Conservation (phyloP, 2,888 invertebrate species). For the Himalopsyche tibetana region DNA sequence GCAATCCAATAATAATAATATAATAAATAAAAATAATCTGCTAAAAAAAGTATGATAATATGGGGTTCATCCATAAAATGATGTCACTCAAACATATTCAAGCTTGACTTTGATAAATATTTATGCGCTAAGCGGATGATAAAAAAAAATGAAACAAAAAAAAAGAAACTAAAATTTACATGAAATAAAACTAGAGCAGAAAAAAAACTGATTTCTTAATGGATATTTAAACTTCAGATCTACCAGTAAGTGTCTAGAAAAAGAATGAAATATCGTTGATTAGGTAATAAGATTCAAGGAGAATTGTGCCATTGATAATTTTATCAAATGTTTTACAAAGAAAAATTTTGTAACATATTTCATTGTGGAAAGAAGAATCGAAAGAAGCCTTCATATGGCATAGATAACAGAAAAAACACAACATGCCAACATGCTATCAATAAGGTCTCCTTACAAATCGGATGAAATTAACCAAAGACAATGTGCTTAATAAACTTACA, state of each 20-base stretch:
- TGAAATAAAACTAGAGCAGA: constrained; percentile 30
- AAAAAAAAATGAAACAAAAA: constrained; percentile 42
- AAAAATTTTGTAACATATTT: constrained; percentile 9
- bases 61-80: constrained; percentile 66
- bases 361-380: not conserved
- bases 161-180: constrained; percentile 39
- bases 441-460: constrained; percentile 8
- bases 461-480: constrained; percentile 19
- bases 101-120: constrained; percentile 53
- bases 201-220: constrained; percentile 17
- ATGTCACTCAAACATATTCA: constrained; percentile 64
- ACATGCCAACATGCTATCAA: constrained; percentile 36
- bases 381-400: constrained; percentile 34
- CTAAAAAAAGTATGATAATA: constrained; percentile 57
- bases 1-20: constrained; percentile 44
- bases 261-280: constrained; percentile 6
- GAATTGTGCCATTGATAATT: constrained; percentile 4
- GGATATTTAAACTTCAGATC: not conserved
- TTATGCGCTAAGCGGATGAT: constrained; percentile 65
- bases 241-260: not conserved
- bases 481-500: constrained; percentile 35
- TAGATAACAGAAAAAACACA: constrained; percentile 18
- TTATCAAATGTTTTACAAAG: not conserved
- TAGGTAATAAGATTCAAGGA: not conserved
- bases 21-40: constrained; percentile 52